These are phyloP conservation scores for Campylorhamphus procurvoides DNA, from an alignment of 2,113 vertebrate species.

Conservation along the genomic window DNA sequence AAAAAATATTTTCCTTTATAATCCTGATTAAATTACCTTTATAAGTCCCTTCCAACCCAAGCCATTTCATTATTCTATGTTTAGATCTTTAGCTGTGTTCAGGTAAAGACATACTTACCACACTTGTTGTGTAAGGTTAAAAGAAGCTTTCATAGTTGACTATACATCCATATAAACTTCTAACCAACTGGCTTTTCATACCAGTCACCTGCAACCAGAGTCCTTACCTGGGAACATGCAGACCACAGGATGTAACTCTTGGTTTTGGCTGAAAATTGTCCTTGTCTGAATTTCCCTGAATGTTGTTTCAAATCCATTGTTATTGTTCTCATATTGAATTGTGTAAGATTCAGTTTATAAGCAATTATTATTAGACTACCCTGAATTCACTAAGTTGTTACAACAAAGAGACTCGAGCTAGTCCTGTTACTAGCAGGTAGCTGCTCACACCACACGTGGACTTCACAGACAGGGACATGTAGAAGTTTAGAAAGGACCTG, in stretches of 20 bases:
- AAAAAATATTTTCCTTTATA: background rate
- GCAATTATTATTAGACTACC: background rate
- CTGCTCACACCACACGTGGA: background rate
- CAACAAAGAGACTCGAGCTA: accelerated
- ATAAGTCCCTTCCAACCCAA: background rate
- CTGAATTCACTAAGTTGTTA: background rate
- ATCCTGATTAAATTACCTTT: background rate
- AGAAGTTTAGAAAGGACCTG: background rate
- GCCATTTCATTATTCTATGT: background rate
- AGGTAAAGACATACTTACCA: background rate
- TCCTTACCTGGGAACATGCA: background rate
- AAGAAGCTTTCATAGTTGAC: background rate
- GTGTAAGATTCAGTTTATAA: background rate
- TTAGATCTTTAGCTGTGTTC: background rate
- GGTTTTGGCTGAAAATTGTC: background rate
- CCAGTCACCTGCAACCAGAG: background rate
- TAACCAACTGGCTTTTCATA: background rate
- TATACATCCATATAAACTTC: background rate
- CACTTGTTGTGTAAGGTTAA: background rate
- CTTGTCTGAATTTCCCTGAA: background rate
- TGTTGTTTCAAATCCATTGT: background rate
- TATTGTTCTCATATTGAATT: background rate
- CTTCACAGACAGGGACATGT: accelerated
- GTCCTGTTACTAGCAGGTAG: background rate
- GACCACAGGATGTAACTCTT: background rate